Evolutionary conservation across 2,113 vertebrate species (phyloP).

Genomic region (Cebidichthys violaceus): DNA sequence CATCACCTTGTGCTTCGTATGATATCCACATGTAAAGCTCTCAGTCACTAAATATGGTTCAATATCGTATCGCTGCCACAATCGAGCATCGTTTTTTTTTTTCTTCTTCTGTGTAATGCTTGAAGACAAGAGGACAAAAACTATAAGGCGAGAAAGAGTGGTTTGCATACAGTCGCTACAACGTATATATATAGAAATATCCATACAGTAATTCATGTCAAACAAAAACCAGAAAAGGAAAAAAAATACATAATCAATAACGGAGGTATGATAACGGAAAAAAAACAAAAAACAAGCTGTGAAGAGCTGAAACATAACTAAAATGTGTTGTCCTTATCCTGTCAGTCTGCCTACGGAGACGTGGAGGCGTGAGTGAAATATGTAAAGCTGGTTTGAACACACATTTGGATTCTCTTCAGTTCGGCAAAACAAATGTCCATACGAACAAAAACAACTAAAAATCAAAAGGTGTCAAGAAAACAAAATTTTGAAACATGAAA

Average conservation of each 20-base stretch:
- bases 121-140: constrained; percentile 23
- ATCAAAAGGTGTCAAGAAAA: constrained; percentile 22
- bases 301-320: constrained; percentile 4
- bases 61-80: constrained; percentile 2
- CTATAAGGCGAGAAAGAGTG: neutral
- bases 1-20: constrained; percentile 67
- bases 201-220: constrained; percentile 40
- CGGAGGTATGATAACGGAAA: constrained; percentile 32
- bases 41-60: constrained; percentile 55
- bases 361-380: constrained; percentile 30
- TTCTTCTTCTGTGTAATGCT: constrained; percentile 25
- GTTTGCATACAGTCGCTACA: constrained; percentile 47
- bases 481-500: constrained; percentile 42
- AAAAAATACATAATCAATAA: constrained; percentile 30
- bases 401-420: constrained; percentile 31
- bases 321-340: constrained; percentile 34
- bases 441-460: constrained; percentile 32
- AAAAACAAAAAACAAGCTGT: constrained; percentile 28
- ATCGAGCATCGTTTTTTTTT: constrained; percentile 33
- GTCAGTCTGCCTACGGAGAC: constrained; percentile 24
- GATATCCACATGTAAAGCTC: constrained; percentile 56
- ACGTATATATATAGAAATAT: constrained; percentile 49
- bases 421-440: constrained; percentile 29
- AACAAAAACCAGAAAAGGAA: constrained; percentile 17
- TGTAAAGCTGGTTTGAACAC: constrained; percentile 39